phyloP scores from a whole-genome alignment of 2,888 invertebrate genomes.

The Apamea epomidion region DNA sequence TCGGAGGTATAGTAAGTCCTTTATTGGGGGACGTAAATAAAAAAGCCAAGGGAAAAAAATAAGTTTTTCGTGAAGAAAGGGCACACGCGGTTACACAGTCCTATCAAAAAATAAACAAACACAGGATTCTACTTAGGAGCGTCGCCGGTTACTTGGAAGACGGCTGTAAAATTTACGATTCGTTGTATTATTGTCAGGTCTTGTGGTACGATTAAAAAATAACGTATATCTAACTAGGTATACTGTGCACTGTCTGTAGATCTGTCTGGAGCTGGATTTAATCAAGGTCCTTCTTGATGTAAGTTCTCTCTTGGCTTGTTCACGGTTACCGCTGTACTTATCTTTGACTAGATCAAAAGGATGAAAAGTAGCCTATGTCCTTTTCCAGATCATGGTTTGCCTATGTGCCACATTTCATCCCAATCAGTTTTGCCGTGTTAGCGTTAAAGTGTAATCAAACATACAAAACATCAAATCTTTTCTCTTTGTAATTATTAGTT shows the following conservation, averaged over 20 bases:
- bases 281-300: neutral
- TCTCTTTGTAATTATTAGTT: too few species aligned
- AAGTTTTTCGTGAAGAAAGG: slow-evolving; percentile 83
- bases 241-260: slow-evolving; percentile 26
- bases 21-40: slow-evolving; percentile 86
- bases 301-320: neutral
- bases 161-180: slow-evolving; percentile 89
- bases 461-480: too few species aligned
- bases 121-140: slow-evolving; percentile 87
- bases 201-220: slow-evolving; percentile 60
- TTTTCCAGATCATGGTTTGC: neutral
- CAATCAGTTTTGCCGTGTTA: too few species aligned
- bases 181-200: slow-evolving; percentile 82
- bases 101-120: slow-evolving; percentile 90
- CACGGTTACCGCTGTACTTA: neutral
- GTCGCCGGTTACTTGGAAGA: slow-evolving; percentile 83
- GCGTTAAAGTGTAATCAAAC: too few species aligned
- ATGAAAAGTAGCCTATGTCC: neutral
- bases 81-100: slow-evolving; percentile 87
- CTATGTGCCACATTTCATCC: neutral
- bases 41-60: slow-evolving; percentile 75
- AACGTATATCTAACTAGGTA: slow-evolving; percentile 58
- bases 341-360: neutral
- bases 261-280: slow-evolving; percentile 4
- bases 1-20: slow-evolving; percentile 81